phyloP scores from a whole-genome alignment of 2,797 vertebrate species.

The Bufotes viridis region DNA sequence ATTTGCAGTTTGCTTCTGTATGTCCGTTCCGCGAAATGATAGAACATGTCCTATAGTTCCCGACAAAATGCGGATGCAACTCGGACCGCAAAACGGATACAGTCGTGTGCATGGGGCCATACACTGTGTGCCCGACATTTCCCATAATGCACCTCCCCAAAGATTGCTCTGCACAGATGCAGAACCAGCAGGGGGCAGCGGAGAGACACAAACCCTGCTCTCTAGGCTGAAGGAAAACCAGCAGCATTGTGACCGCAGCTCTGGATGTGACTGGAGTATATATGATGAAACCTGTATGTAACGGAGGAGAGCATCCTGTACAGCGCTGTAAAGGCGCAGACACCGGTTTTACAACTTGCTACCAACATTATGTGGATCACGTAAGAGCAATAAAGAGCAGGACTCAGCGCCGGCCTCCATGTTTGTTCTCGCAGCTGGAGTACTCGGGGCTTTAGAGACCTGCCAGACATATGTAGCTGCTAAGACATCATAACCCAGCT shows the following conservation, averaged over 20 bases:
- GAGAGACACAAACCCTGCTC: neutral
- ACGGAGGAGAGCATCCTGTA: neutral
- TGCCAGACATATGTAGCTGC: slow-evolving; percentile 10
- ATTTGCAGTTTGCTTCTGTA: no score
- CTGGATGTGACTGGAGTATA: neutral
- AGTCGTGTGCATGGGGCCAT: no score
- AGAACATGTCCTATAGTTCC: no score
- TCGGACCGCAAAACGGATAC: no score
- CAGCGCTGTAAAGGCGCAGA: neutral
- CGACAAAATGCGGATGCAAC: no score
- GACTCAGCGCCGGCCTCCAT: neutral
- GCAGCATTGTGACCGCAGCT: neutral
- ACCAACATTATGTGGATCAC: neutral
- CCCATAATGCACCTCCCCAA: neutral
- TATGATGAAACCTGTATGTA: neutral
- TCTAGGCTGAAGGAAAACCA: neutral
- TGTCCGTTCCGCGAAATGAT: no score
- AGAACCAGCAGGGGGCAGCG: neutral
- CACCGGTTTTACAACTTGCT: slow-evolving; percentile 1
- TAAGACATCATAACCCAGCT: slow-evolving; percentile 11
- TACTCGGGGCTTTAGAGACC: slow-evolving; percentile 3
- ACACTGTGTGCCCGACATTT: no score
- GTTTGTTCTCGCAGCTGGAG: slow-evolving; percentile 41
- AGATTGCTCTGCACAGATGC: neutral
- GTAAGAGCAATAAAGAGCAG: slow-evolving; percentile 8